Evolutionary conservation across 2,113 vertebrate genomes (phyloP).

Genomic region (Coptodon bakossiorum): DNA sequence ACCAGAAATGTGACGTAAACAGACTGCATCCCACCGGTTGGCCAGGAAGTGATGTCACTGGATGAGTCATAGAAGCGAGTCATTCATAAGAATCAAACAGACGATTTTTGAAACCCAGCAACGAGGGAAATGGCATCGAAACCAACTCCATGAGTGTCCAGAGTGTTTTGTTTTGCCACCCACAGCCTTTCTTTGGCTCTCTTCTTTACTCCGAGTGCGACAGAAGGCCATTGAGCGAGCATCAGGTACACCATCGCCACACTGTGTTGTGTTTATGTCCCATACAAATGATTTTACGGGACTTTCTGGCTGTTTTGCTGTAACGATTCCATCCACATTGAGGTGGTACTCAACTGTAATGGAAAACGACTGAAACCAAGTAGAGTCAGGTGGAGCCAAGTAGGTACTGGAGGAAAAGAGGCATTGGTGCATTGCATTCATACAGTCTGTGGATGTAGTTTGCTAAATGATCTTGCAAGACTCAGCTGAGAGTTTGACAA

Average conservation of each 20-base stretch:
- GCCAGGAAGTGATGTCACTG: neutral
- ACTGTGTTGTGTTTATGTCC: neutral
- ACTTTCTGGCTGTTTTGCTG: neutral
- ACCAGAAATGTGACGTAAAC: neutral
- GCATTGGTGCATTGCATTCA: neutral
- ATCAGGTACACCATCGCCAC: neutral
- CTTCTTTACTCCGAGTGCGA: neutral
- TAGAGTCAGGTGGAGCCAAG: neutral
- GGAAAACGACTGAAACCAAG: accelerated
- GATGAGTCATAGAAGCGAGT: neutral
- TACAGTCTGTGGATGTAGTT: neutral
- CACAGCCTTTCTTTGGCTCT: neutral
- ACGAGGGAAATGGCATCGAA: neutral
- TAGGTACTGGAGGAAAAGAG: neutral
- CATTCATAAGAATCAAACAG: neutral
- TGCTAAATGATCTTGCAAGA: neutral
- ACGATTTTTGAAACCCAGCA: accelerated
- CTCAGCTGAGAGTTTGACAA: neutral
- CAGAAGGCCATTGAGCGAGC: neutral
- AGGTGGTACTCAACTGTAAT: neutral
- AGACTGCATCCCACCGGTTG: neutral
- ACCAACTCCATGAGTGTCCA: neutral
- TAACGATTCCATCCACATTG: neutral
- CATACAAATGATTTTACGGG: neutral
- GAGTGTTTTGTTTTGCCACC: neutral